Evolutionary conservation across 2,113 vertebrate genomes (phyloP).

Genomic region (Danionella cerebrum): DNA sequence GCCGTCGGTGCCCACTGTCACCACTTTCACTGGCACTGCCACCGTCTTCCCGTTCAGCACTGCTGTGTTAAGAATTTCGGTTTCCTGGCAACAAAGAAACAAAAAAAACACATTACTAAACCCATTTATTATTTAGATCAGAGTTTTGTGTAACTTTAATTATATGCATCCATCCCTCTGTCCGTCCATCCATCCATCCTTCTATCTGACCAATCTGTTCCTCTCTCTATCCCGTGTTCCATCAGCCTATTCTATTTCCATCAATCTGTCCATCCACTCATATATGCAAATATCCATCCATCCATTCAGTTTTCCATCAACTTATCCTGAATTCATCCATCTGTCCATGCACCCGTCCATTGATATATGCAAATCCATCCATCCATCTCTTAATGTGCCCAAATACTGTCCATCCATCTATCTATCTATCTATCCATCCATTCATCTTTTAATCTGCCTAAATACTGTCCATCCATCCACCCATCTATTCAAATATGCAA

Average conservation of each 20-base stretch:
- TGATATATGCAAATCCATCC: not conserved
- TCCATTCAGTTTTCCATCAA: not conserved
- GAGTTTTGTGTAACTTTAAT: no score
- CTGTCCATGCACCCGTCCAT: no score
- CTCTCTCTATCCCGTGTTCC: no score
- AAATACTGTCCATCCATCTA: no score
- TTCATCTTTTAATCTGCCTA: no score
- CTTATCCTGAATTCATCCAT: not conserved
- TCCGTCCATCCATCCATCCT: not conserved
- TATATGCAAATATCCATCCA: no score
- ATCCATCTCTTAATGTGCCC: not conserved
- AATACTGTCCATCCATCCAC: not conserved
- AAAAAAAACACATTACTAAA: not conserved
- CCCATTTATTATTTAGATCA: not conserved
- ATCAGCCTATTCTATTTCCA: not conserved
- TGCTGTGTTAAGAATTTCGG: slow-evolving; percentile 88
- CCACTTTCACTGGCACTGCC: slow-evolving; percentile 81
- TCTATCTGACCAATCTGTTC: no score
- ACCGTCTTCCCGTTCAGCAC: slow-evolving; percentile 86
- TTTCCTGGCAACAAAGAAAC: slow-evolving; percentile 64
- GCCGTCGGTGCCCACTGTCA: slow-evolving; percentile 75
- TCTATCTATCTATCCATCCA: not conserved
- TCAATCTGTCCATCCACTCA: not conserved
- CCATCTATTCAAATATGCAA: no score
- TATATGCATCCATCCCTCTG: not conserved